These are phyloP conservation scores for Scomberomorus guttatus DNA, from an alignment of 2,797 vertebrate genomes.

Conservation along the genomic window DNA sequence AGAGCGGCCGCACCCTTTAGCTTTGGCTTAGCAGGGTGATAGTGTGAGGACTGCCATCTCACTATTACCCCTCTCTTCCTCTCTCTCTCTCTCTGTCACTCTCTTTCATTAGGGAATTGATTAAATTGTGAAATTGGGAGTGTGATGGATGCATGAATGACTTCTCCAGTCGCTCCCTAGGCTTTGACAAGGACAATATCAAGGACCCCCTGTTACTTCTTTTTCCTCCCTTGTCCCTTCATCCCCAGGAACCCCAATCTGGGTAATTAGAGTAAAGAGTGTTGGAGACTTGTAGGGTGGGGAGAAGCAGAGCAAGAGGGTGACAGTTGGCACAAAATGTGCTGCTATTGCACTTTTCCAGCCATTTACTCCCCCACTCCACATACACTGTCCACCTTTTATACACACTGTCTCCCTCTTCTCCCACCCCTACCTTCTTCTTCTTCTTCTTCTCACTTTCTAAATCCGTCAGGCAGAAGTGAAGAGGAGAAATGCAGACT, in stretches of 20 bases:
- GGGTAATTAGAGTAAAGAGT: slow-evolving; percentile 86
- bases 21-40: slow-evolving; percentile 83
- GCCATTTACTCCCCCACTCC: slow-evolving; percentile 44
- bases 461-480: slow-evolving; percentile 67
- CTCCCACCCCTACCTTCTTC: slow-evolving; percentile 19
- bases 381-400: slow-evolving; percentile 54
- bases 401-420: slow-evolving; percentile 29
- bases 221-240: slow-evolving; percentile 62
- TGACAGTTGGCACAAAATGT: slow-evolving; percentile 71
- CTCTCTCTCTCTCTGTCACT: slow-evolving; percentile 59
- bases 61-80: slow-evolving; percentile 39
- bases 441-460: slow-evolving; percentile 43
- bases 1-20: slow-evolving; percentile 80
- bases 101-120: slow-evolving; percentile 85
- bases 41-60: slow-evolving; percentile 76
- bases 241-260: slow-evolving; percentile 86
- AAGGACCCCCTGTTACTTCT: slow-evolving; percentile 78
- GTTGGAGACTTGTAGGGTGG: slow-evolving; percentile 72
- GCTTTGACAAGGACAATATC: slow-evolving; percentile 86
- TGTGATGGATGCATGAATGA: slow-evolving; percentile 86
- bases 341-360: slow-evolving; percentile 80
- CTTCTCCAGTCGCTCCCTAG: slow-evolving; percentile 81
- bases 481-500: slow-evolving; percentile 74
- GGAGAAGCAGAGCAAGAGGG: slow-evolving; percentile 46
- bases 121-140: slow-evolving; percentile 88